Evolutionary conservation across 2,113 vertebrate genomes (phyloP).

Genomic region (Microcebus murinus): DNA sequence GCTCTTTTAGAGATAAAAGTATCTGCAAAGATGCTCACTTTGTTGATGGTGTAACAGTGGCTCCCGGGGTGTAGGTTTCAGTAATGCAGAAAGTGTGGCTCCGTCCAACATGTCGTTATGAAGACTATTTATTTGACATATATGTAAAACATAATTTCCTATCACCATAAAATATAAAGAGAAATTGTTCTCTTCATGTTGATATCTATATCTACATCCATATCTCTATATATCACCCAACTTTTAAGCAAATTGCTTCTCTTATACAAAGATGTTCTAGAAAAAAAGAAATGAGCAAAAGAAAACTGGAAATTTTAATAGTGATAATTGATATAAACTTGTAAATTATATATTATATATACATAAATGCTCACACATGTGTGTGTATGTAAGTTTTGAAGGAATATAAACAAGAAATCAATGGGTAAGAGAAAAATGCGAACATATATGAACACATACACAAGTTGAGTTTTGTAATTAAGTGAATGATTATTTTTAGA

Average conservation of each 20-base stretch:
- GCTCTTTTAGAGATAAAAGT: neutral
- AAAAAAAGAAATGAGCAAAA: neutral
- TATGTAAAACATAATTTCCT: neutral
- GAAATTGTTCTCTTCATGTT: neutral
- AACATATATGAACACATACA: neutral
- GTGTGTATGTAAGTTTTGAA: neutral
- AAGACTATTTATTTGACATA: neutral
- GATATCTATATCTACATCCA: neutral
- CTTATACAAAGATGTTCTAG: neutral
- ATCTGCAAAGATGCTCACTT: neutral
- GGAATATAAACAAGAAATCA: neutral
- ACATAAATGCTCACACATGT: neutral
- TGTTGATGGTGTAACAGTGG: neutral
- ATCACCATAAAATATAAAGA: neutral
- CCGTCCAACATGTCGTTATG: neutral
- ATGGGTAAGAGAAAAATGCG: neutral
- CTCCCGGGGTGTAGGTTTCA: neutral
- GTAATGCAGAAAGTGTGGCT: neutral
- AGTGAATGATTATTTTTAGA: constrained; percentile 30
- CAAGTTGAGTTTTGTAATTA: constrained; percentile 8
- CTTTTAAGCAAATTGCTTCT: neutral
- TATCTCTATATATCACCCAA: neutral
- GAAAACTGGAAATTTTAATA: neutral
- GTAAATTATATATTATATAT: neutral
- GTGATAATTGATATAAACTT: neutral